Evolutionary conservation across 53 echinoderm and acorn worm species (phyloP).

Genomic region (Luidia sarsii): DNA sequence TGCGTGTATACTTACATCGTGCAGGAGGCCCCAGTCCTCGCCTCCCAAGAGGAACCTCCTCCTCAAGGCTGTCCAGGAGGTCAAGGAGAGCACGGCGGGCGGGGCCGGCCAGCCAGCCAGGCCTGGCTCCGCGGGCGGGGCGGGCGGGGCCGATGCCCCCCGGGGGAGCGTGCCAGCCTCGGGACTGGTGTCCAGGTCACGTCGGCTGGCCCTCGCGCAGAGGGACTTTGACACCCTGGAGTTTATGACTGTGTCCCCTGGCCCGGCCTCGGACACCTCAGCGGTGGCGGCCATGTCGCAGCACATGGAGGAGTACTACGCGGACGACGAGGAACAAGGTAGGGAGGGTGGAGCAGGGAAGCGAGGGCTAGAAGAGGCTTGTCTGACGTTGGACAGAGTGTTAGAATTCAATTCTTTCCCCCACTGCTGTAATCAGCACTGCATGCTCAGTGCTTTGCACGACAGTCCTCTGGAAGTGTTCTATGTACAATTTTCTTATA

Average conservation of each 20-base stretch:
- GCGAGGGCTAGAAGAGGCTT: too few species aligned
- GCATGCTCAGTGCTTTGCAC: too few species aligned
- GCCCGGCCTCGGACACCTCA: constrained; percentile 9
- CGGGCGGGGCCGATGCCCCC: not conserved
- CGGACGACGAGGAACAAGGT: constrained; percentile 53
- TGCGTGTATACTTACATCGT: too few species aligned
- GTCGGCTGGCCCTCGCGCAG: constrained; percentile 64
- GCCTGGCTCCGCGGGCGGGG: not conserved
- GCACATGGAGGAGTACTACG: constrained; percentile 48
- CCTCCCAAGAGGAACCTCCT: constrained; percentile 47
- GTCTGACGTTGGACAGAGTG: too few species aligned
- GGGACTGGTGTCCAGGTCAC: constrained; percentile 70
- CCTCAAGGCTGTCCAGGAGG: constrained; percentile 35
- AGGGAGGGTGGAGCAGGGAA: too few species aligned
- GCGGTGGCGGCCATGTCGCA: not conserved
- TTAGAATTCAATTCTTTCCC: too few species aligned
- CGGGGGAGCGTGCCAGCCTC: constrained; percentile 24
- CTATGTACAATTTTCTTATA: too few species aligned
- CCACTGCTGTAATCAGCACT: too few species aligned
- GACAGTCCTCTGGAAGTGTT: too few species aligned
- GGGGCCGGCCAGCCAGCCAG: not conserved
- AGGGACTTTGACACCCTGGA: constrained; percentile 79
- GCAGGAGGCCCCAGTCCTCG: not conserved
- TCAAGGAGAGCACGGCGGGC: constrained; percentile 19
- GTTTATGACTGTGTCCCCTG: constrained; percentile 67